Evolutionary conservation across 2,113 vertebrate species (phyloP).

Genomic region (Ciconia maguari): DNA sequence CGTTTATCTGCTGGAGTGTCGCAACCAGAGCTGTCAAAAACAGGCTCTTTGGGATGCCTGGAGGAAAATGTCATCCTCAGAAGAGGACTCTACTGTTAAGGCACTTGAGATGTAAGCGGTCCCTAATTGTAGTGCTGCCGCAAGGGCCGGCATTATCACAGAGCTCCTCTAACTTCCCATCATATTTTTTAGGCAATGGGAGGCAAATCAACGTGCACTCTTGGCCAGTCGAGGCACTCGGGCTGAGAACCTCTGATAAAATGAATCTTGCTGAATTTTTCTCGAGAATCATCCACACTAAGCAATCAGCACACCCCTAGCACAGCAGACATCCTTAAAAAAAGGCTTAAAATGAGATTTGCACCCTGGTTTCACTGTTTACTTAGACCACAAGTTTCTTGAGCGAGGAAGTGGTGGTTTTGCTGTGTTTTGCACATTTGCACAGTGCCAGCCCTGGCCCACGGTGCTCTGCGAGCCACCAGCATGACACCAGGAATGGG

Average conservation of each 20-base stretch:
- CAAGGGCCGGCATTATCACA: not conserved
- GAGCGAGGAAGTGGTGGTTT: rapidly evolving
- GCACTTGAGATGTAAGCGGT: not conserved
- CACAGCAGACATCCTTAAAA: not conserved
- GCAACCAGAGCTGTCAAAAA: constrained; percentile 12
- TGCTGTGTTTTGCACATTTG: not conserved
- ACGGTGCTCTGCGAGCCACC: rapidly evolving
- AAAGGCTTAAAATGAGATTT: not conserved
- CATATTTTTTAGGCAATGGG: not conserved
- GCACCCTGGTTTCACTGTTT: not conserved
- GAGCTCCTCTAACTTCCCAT: not conserved
- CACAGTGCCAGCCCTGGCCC: not conserved
- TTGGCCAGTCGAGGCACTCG: not conserved
- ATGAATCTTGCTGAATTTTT: not conserved
- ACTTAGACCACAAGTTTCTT: not conserved
- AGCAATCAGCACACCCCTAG: not conserved
- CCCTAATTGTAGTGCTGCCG: not conserved
- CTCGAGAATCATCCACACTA: not conserved
- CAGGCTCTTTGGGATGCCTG: constrained; percentile 29
- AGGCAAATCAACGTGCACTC: not conserved
- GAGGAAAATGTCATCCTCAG: constrained; percentile 42
- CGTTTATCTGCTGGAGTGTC: constrained; percentile 19
- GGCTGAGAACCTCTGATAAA: not conserved
- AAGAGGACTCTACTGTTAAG: constrained; percentile 41
- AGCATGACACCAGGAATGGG: not conserved